Conservation (phyloP, 2,113 vertebrate species). For the Rhinoptilus africanus region DNA sequence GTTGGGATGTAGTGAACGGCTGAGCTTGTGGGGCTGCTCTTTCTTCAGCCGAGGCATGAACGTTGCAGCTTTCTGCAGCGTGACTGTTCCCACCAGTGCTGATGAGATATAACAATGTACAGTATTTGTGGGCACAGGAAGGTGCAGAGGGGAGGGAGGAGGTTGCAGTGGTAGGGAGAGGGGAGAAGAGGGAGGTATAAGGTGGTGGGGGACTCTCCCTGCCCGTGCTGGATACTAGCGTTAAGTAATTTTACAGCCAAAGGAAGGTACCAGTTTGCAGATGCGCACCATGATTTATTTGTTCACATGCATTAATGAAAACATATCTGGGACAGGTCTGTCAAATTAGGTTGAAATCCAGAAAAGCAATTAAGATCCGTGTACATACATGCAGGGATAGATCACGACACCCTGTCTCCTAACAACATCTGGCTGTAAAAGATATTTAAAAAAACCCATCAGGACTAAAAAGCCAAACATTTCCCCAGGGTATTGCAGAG, state of each 20-base stretch:
- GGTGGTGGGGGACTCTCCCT: background rate
- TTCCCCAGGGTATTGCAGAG: background rate
- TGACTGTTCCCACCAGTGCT: background rate
- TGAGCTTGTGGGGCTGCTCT: background rate
- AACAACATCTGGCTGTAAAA: background rate
- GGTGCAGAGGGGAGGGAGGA: background rate
- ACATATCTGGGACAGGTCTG: background rate
- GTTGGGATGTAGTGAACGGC: background rate
- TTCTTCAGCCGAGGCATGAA: background rate
- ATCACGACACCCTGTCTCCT: background rate
- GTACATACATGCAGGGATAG: background rate
- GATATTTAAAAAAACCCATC: background rate
- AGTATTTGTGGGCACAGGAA: background rate
- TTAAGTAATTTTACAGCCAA: background rate
- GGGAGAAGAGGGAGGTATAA: background rate
- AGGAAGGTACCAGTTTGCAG: background rate
- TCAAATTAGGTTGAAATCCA: background rate
- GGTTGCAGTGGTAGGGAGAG: background rate
- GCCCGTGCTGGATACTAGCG: background rate
- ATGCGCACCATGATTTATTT: no score
- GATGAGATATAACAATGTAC: rapidly evolving
- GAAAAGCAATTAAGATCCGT: background rate
- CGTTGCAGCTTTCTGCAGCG: background rate
- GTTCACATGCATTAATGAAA: background rate
- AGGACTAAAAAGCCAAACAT: background rate